Percentiles rank a stretch among this genome's conserved stretches.
Evolutionary conservation across 2,113 vertebrate genomes (phyloP).

Genomic region (Dolichallabes microphthalmus): DNA sequence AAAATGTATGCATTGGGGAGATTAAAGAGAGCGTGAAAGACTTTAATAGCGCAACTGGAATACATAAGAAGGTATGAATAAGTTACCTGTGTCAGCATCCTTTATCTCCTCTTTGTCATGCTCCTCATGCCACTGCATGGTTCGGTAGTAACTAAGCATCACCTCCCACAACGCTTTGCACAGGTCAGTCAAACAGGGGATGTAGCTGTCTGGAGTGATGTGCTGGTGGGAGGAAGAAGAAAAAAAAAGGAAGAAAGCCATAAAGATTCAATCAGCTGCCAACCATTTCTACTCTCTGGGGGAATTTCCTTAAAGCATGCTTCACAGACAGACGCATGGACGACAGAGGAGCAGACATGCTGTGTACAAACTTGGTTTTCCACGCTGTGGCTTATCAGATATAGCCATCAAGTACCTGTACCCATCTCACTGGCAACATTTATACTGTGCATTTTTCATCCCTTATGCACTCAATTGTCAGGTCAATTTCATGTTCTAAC

Average conservation of each 20-base stretch:
- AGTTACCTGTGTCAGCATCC: constrained; percentile 74
- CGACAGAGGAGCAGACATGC: neutral
- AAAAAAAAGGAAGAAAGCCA: neutral
- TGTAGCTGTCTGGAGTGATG: constrained; percentile 95
- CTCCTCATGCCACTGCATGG: constrained; percentile 95
- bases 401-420: neutral
- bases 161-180: constrained; percentile 99
- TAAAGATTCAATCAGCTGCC: constrained; percentile 5
- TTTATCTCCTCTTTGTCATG: constrained; percentile 79
- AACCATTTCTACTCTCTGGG: neutral
- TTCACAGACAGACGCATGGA: neutral
- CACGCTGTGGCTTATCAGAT: neutral
- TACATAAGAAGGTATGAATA: neutral
- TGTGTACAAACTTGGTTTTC: neutral
- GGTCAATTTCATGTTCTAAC: neutral
- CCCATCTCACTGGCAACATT: neutral
- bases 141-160: constrained; percentile 96
- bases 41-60: neutral
- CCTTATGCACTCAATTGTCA: neutral
- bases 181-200: constrained; percentile 93
- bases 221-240: constrained; percentile 73
- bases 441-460: neutral
- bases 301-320: neutral
- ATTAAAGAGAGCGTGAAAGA: neutral
- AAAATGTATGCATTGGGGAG: neutral